Conservation (phyloP, 2,797 vertebrate genomes). For the Syngnathus acus region DNA sequence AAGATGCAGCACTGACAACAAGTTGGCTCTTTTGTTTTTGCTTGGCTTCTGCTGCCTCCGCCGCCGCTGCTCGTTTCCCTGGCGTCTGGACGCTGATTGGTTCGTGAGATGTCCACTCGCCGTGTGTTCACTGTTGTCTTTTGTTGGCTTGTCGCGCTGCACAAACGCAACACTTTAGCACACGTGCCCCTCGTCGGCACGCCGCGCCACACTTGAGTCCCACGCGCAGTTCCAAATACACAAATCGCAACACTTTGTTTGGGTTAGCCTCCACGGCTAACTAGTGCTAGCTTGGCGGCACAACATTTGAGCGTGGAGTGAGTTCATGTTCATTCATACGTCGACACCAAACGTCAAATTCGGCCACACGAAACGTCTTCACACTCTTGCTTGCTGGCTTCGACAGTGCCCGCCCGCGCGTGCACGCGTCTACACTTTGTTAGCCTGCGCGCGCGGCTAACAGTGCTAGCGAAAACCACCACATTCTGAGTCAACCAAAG, state of each 20-base stretch:
- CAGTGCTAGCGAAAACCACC: background rate
- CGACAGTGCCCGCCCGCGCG: too few relatives aligned
- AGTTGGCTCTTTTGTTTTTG: background rate
- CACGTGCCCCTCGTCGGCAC: background rate
- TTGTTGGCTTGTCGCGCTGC: conserved; percentile 9
- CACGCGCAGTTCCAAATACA: too few relatives aligned
- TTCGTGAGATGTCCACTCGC: conserved; percentile 39
- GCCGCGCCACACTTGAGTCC: too few relatives aligned
- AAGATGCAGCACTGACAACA: conserved; percentile 43
- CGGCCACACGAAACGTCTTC: background rate
- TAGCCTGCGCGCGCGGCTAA: too few relatives aligned
- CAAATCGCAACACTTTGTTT: too few relatives aligned
- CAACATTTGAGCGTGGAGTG: background rate
- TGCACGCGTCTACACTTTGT: too few relatives aligned
- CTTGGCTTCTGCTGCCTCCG: background rate
- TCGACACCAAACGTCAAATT: background rate
- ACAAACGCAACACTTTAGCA: background rate
- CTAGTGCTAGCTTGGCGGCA: conserved; percentile 24
- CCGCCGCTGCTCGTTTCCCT: background rate
- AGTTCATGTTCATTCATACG: background rate
- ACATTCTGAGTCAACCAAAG: background rate
- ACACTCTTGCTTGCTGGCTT: too few relatives aligned
- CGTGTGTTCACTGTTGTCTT: conserved; percentile 47
- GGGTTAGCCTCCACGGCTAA: conserved; percentile 22
- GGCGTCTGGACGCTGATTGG: conserved; percentile 44